These are phyloP conservation scores for Epinotia demarniana DNA, from an alignment of 2,888 invertebrate species.

Conservation along the genomic window DNA sequence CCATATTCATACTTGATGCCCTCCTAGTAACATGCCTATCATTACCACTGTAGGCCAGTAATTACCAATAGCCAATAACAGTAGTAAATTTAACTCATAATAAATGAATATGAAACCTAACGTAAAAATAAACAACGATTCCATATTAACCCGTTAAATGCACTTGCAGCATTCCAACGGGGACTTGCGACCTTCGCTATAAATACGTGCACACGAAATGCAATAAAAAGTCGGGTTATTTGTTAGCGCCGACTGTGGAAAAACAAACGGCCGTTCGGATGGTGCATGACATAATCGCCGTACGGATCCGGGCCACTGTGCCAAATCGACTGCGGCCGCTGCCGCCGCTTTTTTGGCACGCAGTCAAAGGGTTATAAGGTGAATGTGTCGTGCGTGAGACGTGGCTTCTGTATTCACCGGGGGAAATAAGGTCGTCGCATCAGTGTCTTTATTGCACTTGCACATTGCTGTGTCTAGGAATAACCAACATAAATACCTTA, in stretches of 20 bases:
- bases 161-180: conserved; percentile 41
- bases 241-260: conserved; percentile 64
- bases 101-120: background rate
- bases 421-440: background rate
- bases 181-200: conserved; percentile 62
- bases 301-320: conserved; percentile 79
- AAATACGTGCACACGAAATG: conserved; percentile 34
- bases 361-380: conserved; percentile 80
- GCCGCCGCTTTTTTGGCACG: conserved; percentile 75
- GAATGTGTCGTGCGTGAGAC: conserved; percentile 65
- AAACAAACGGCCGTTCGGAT: conserved; percentile 71
- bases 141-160: conserved; percentile 21
- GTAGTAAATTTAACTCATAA: too few relatives aligned
- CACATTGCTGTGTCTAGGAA: background rate
- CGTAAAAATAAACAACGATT: background rate
- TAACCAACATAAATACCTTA: background rate
- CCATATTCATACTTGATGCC: too few relatives aligned
- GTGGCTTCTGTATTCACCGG: conserved; percentile 37
- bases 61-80: too few relatives aligned
- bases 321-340: conserved; percentile 70
- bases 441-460: background rate
- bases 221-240: conserved; percentile 49
- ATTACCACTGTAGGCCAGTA: too few relatives aligned
- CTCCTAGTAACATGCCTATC: too few relatives aligned
- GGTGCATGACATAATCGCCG: conserved; percentile 81